A percentile compares a stretch with the other conserved stretches of the same genome.
phyloP scores from a whole-genome alignment of 2,888 invertebrate genomes.

The Ctenicera cuprea region DNA sequence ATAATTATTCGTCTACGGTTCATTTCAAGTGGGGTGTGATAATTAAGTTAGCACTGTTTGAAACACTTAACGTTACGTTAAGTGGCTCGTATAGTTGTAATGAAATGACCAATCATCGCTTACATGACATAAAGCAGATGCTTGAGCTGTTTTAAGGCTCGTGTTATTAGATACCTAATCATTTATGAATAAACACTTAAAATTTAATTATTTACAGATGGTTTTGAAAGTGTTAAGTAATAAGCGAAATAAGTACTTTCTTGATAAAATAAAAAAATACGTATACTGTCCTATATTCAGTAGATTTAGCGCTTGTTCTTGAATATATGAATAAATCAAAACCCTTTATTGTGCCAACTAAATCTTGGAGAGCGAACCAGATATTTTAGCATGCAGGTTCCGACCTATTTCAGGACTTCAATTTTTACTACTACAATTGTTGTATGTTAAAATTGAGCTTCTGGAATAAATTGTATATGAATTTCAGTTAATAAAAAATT shows the following conservation, averaged over 20 bases:
- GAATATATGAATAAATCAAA: slow-evolving; percentile 6
- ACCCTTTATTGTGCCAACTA: slow-evolving; percentile 1
- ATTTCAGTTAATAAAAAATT: too few species aligned
- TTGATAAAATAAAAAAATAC: neutral
- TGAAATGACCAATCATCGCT: slow-evolving; percentile 52
- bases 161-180: slow-evolving; percentile 30
- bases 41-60: slow-evolving; percentile 44
- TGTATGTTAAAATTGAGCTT: too few species aligned
- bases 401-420: neutral
- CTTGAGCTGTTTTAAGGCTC: slow-evolving; percentile 10
- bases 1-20: slow-evolving; percentile 14
- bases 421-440: neutral
- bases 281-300: neutral
- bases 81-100: slow-evolving; percentile 43
- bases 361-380: neutral
- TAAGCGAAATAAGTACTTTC: too few species aligned
- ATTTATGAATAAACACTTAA: neutral
- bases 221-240: too few species aligned
- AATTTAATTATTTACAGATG: too few species aligned
- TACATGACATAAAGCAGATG: slow-evolving; percentile 45
- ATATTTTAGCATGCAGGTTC: neutral
- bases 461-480: too few species aligned
- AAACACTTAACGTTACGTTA: slow-evolving; percentile 45
- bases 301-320: neutral
- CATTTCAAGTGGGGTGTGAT: slow-evolving; percentile 31